Base-by-base conservation (phyloP, 2,797 vertebrate genomes). In the Sorex maritimensis region DNA sequence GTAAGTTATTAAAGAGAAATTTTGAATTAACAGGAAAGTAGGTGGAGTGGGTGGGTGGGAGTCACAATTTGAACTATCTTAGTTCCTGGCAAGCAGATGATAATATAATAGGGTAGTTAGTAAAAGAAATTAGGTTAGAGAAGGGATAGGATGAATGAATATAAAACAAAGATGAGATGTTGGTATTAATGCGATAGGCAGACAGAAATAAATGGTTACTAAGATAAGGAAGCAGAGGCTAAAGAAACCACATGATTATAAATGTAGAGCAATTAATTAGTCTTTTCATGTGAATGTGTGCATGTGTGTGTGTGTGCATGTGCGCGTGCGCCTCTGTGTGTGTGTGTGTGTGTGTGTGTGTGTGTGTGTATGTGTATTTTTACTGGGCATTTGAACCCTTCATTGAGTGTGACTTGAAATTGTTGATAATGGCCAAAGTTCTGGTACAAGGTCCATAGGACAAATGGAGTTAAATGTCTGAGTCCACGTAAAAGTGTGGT, bases 131-230 rank as follows among this genome's bases (percentile, higher is more conserved):
- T 94, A 97, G 95, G 93, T 95, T 97, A 96, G 92, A 93, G 89
- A 88, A 92, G 81, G 90, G 87, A 92, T 81, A 88, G 75, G 58
- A 91, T 89, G 92, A 41, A 89, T 89, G 95, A 93, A 93, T 84
- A 38, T 84, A 74, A 94, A 97, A 97, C 79, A 96, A 97, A 97
- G 93, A 79, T 55, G 95, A 93, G 87, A 97, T 97, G 97, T 97
- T 78, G 9, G 65, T 96, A 96, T 93, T 96, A 95, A 94, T 96
- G 88, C 95, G 96, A 95, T 86, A 97, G 92, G 92, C 93, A 97
- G 97, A 91, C 94, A 96, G 95, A 97, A 98, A 97, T 96, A 97
- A 97, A 97, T 95, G 95, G 95, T 96, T 98, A 97, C 97, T 96
- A 97, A 97, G 96, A 97, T 97, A 96, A 97, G 98, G 95, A 96